Conservation (phyloP, 2,797 vertebrate species). For the Parotocinclus haroldoi region DNA sequence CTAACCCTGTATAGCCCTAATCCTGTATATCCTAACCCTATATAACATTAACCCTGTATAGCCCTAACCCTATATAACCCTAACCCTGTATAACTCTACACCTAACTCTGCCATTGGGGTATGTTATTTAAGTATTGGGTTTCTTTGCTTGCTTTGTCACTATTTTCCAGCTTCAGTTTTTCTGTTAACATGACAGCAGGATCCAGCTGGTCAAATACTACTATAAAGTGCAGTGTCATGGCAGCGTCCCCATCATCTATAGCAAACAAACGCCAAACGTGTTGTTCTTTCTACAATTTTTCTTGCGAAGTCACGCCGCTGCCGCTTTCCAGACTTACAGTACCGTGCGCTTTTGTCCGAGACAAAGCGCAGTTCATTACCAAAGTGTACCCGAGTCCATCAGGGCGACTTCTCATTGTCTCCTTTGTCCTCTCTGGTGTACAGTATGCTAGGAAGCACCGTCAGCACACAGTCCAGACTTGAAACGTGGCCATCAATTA, state of each 20-base stretch:
- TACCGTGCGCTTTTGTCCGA: slow-evolving; percentile 36
- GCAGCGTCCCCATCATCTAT: slow-evolving; percentile 28
- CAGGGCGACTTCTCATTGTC: slow-evolving; percentile 42
- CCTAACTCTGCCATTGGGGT: no score
- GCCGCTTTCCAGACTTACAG: background rate
- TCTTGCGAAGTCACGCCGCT: background rate
- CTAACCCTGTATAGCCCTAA: no score
- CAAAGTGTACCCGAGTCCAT: slow-evolving; percentile 29
- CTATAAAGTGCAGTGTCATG: slow-evolving; percentile 37
- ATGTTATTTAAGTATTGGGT: no score
- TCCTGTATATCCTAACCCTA: no score
- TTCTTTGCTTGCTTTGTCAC: slow-evolving; percentile 12
- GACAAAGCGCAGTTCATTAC: slow-evolving; percentile 23
- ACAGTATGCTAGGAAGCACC: slow-evolving; percentile 44
- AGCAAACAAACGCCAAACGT: slow-evolving; percentile 2
- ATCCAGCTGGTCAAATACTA: slow-evolving; percentile 46
- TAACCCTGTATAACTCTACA: no score
- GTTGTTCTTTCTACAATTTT: background rate
- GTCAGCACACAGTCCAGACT: slow-evolving; percentile 45
- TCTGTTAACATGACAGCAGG: slow-evolving; percentile 29
- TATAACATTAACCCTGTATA: no score
- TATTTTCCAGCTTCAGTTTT: background rate
- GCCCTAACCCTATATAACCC: no score
- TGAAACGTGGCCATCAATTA: slow-evolving; percentile 45
- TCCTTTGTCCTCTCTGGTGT: slow-evolving; percentile 45